Evolutionary conservation across 2,888 invertebrate genomes (phyloP).

Genomic region (Tiliacea citrago): DNA sequence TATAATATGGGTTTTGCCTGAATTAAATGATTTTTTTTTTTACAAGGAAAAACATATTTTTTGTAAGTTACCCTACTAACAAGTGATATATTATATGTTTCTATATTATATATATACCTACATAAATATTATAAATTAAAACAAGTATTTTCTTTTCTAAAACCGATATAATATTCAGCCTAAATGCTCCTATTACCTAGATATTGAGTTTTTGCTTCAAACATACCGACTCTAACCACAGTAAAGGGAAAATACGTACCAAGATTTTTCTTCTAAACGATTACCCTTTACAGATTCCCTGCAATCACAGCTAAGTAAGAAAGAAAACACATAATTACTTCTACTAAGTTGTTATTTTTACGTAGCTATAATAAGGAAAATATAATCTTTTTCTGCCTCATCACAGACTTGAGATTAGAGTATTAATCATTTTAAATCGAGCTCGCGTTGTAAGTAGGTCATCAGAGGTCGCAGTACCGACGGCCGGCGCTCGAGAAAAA

Average conservation of each 20-base stretch:
- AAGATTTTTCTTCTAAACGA: too few relatives aligned
- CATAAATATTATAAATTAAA: not conserved
- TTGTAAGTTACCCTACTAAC: too few relatives aligned
- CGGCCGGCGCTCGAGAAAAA: conserved; percentile 11
- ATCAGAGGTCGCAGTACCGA: conserved; percentile 35
- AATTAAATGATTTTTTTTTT: too few relatives aligned
- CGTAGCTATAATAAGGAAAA: conserved; percentile 9
- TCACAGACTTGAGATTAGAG: conserved; percentile 55
- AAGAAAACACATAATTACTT: not conserved
- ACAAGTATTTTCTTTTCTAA: not conserved
- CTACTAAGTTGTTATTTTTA: conserved; percentile 16
- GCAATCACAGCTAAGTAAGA: not conserved
- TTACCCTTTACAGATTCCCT: not conserved
- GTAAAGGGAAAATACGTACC: not conserved
- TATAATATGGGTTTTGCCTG: too few relatives aligned
- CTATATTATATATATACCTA: not conserved
- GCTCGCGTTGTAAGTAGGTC: conserved; percentile 54
- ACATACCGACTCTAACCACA: not conserved
- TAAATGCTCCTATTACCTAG: not conserved
- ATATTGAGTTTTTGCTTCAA: not conserved
- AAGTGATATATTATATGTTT: not conserved
- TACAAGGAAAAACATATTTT: too few relatives aligned
- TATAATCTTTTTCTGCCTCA: conserved; percentile 50
- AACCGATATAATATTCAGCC: not conserved
- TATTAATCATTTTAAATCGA: conserved; percentile 66